Percentiles rank a stretch among this genome's conserved stretches.
Conservation (phyloP, 2,888 invertebrate genomes). For the Ethmia dodecea region DNA sequence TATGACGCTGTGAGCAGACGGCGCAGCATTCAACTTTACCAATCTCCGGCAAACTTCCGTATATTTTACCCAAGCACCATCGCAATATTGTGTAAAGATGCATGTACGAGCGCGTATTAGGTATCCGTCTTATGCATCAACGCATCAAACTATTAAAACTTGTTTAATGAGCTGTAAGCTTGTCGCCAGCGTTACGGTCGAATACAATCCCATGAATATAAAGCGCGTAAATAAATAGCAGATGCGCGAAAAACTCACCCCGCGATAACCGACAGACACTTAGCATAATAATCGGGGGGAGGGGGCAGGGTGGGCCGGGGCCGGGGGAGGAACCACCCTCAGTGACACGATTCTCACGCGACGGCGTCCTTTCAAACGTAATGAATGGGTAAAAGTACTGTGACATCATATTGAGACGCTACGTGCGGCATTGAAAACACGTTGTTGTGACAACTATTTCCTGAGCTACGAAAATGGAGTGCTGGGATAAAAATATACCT, state of each 20-base stretch:
- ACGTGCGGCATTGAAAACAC: conserved; percentile 44
- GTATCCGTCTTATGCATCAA: too few relatives aligned
- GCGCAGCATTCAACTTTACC: too few relatives aligned
- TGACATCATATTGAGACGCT: conserved; percentile 51
- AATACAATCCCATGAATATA: conserved; percentile 72
- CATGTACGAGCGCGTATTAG: too few relatives aligned
- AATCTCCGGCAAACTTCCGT: too few relatives aligned
- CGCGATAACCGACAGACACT: conserved; percentile 66
- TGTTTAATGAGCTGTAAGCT: conserved; percentile 67
- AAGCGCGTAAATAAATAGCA: conserved; percentile 77
- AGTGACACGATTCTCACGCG: conserved; percentile 75
- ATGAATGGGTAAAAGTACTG: conserved; percentile 66
- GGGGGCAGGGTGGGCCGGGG: conserved; percentile 22
- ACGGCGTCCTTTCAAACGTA: conserved; percentile 65
- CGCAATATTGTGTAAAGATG: too few relatives aligned
- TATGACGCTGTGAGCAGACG: too few relatives aligned
- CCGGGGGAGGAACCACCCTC: conserved; percentile 32
- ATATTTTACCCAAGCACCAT: too few relatives aligned
- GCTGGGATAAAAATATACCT: too few relatives aligned
- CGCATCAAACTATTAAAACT: not conserved
- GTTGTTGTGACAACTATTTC: conserved; percentile 34
- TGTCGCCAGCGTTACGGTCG: conserved; percentile 52
- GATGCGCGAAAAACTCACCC: conserved; percentile 76
- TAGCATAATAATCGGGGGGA: conserved; percentile 73
- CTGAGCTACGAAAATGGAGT: conserved; percentile 31